phyloP scores from a whole-genome alignment of 1,140 invertebrate species.

The Papilio xuthus region DNA sequence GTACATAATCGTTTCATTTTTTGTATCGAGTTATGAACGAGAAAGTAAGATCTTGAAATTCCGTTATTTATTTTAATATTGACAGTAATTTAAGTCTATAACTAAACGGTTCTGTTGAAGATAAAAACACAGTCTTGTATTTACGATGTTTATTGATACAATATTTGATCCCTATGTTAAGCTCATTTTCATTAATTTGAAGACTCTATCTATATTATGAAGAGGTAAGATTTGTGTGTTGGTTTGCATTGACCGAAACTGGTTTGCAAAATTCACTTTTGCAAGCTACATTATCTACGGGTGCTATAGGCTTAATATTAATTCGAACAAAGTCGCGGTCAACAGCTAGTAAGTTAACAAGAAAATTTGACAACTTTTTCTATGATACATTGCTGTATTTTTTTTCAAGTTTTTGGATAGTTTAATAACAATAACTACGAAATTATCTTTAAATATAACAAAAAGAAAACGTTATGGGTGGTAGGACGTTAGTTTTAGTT shows the following conservation, averaged over 20 bases:
- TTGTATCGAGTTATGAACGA: neutral
- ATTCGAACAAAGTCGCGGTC: too few species aligned
- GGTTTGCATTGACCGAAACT: too few species aligned
- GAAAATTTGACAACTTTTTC: neutral
- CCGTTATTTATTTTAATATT: neutral
- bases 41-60: neutral
- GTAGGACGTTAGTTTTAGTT: neutral
- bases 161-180: too few species aligned
- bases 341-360: too few species aligned
- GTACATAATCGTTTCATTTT: neutral
- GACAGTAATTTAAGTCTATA: neutral
- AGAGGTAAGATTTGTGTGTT: too few species aligned
- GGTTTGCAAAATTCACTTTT: too few species aligned
- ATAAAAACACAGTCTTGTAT: neutral
- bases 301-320: too few species aligned
- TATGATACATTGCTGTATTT: neutral
- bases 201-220: too few species aligned
- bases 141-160: too few species aligned
- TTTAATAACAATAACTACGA: neutral
- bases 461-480: neutral
- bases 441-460: neutral
- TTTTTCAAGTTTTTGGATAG: too few species aligned
- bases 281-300: too few species aligned
- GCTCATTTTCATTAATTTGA: too few species aligned
- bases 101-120: neutral